These are phyloP conservation scores for Caenorhabditis sp. DNA, from an alignment of 2,888 invertebrate genomes.

Conservation along the genomic window DNA sequence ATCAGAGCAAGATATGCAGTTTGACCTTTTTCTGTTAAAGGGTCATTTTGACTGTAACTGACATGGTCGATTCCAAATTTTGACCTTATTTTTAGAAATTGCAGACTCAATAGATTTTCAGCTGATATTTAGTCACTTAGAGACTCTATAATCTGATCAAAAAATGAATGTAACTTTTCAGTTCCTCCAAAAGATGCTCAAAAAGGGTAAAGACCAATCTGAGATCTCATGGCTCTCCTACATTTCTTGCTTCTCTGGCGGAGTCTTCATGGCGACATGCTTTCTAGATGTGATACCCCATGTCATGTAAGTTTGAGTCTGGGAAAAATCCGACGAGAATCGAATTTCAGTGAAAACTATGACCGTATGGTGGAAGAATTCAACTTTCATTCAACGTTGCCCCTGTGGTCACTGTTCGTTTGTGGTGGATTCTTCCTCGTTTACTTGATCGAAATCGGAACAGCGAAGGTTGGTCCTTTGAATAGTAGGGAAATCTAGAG, in stretches of 20 bases:
- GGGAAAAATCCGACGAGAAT: not conserved
- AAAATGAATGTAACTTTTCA: no score
- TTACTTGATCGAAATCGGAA: slow-evolving; percentile 80
- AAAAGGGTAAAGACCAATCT: slow-evolving; percentile 67
- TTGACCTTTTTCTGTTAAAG: no score
- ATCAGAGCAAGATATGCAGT: no score
- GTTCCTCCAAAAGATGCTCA: slow-evolving; percentile 47
- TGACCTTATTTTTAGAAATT: no score
- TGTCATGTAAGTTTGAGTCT: slow-evolving; percentile 70
- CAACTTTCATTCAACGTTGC: slow-evolving; percentile 68
- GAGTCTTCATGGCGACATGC: slow-evolving; percentile 82
- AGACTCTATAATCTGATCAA: no score
- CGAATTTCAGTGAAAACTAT: slow-evolving; percentile 75
- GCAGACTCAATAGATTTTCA: no score
- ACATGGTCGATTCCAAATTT: no score
- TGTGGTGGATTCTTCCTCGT: slow-evolving; percentile 82
- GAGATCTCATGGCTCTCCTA: slow-evolving; percentile 76
- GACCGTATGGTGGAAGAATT: slow-evolving; percentile 53
- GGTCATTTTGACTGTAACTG: no score
- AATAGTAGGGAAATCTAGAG: no score
- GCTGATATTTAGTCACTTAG: no score
- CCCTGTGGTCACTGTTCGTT: slow-evolving; percentile 79
- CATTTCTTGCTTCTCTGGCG: slow-evolving; percentile 82
- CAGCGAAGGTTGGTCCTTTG: slow-evolving; percentile 63
- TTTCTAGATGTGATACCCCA: slow-evolving; percentile 82